phyloP scores from a whole-genome alignment of 2,113 vertebrate species.

The Rissa tridactyla region DNA sequence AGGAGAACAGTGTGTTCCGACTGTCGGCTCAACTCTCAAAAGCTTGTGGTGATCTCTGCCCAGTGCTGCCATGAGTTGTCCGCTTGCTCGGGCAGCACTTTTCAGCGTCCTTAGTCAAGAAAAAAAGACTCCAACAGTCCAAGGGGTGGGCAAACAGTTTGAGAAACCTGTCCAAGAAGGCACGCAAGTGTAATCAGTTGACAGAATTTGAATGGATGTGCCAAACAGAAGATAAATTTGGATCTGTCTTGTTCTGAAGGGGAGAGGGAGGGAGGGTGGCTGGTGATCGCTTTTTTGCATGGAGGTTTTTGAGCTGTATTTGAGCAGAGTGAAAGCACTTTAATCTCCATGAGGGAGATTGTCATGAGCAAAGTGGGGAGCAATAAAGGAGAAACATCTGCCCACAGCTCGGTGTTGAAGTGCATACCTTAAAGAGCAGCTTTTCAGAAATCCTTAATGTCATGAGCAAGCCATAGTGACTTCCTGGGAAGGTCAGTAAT shows the following conservation, averaged over 20 bases:
- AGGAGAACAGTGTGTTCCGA: background rate
- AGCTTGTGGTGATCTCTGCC: background rate
- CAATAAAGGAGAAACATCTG: background rate
- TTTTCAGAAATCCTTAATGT: background rate
- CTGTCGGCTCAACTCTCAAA: background rate
- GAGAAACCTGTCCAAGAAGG: background rate
- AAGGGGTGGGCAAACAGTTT: background rate
- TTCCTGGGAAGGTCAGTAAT: background rate
- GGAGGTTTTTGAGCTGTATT: background rate
- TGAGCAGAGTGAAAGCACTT: background rate
- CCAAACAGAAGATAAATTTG: background rate
- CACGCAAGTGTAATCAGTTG: fast-evolving
- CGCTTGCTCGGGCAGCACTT: background rate
- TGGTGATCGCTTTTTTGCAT: background rate
- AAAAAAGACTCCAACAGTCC: background rate
- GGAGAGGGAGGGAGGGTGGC: background rate
- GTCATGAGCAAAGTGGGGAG: background rate
- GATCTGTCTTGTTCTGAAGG: background rate
- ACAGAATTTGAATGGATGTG: background rate
- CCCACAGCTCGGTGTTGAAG: background rate
- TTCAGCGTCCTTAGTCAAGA: background rate
- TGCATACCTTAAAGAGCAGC: background rate
- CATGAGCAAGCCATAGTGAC: background rate
- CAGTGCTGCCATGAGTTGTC: fast-evolving
- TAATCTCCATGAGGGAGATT: background rate